Evolutionary conservation across 2,113 vertebrate species (phyloP), one percentile per base, ranked within the genome.

Genomic region (Nymphicus hollandicus): DNA sequence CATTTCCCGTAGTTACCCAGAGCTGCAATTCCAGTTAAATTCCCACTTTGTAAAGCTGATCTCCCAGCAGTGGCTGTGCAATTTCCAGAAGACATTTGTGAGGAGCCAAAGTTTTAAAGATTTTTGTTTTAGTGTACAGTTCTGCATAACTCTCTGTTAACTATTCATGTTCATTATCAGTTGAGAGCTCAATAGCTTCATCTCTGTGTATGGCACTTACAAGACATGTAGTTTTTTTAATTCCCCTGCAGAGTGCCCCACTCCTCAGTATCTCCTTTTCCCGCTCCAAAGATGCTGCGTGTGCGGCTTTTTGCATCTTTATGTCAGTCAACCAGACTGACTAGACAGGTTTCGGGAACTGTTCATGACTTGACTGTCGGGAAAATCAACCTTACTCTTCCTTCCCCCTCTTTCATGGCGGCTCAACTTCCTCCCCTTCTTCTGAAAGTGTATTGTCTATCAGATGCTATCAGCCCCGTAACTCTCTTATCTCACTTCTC

Each of bases 341-440:
- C 82, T 64, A 41, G 86, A 46, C 78, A 79, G 78, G 43, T 96
- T 94, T 96, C 2, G 2, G 86, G 90, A 96, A 96, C 93, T 84
- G 66, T 76, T 95, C 68, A 18, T 93, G 83, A 93, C 86, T 83
- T 92, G 86, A 61, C 86, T 96, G 91, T 96, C 77, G 2, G 88
- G 93, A 96, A 96, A 92, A 97, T 95, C 96, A 96, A 66, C 69
- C 46, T 86, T 72, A 56, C 25, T 92, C 52, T 96, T 95, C 92
- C 95, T 96, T 47, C 63, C 76, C 55, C 68, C 33, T 78, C 92
- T 87, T 76, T 97, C 35, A 66, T 53, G 13, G 70, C 47, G 10
- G 0, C 47, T 95, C 43, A 58, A 44, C 93, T 95, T 96, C 89
- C 71, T 89, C 85, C 60, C 27, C 23, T 83, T 69, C 58, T 86